Percentiles rank a stretch among this genome's conserved stretches.
Evolutionary conservation across 1,140 invertebrate species (phyloP).

Genomic region (Wasmannia auropunctata): DNA sequence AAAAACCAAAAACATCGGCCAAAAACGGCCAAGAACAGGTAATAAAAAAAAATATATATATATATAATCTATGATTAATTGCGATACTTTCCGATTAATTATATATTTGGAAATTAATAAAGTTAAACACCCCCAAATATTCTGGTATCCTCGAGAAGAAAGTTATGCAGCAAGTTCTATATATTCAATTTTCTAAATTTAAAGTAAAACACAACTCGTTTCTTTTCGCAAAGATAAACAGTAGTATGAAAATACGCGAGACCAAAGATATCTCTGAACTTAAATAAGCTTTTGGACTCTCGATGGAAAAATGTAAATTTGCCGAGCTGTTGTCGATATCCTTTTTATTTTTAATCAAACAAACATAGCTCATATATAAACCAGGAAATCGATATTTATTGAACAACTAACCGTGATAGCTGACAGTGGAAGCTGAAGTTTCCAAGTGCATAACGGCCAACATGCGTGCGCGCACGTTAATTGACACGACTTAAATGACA

Average conservation of each 20-base stretch:
- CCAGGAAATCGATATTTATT: slow-evolving; percentile 13
- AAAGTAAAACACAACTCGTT: neutral
- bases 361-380: neutral
- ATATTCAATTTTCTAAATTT: neutral
- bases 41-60: slow-evolving; percentile 4
- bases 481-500: slow-evolving; percentile 18
- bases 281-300: neutral
- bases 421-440: neutral
- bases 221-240: neutral
- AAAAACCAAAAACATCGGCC: slow-evolving; percentile 79
- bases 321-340: neutral
- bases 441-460: slow-evolving; percentile 4
- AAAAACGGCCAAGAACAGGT: slow-evolving; percentile 83
- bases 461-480: neutral
- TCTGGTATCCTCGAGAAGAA: neutral
- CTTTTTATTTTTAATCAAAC: neutral
- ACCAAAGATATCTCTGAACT: neutral
- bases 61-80: neutral
- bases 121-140: neutral
- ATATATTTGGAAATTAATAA: neutral
- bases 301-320: neutral
- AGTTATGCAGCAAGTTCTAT: neutral
- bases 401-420: neutral
- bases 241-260: neutral
- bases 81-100: neutral